Base-by-base conservation (phyloP, 2,113 vertebrate genomes). In the Phaethon lepturus region DNA sequence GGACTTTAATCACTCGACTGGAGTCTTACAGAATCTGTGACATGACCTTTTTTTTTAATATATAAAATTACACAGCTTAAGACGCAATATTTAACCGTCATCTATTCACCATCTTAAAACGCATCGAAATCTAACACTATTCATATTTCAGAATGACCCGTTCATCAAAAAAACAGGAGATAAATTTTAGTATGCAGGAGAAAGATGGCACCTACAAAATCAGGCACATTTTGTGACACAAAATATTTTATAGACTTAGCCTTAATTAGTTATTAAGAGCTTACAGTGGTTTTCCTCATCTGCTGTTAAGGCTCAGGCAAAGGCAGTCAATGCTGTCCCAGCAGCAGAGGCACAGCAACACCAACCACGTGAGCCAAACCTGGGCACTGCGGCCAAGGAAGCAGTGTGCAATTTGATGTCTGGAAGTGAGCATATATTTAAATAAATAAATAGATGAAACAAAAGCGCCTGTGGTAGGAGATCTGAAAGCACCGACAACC, bases 1-100 rank as follows among this genome's bases (percentile, higher is more conserved):
- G 69, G 77, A 53, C 58, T 95, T 95, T 55, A 95, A 96, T 89
- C 86, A 69, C 50, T 55, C 8, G 6, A 29, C 58, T 68, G 80
- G 33, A 93, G 74, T 62, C 73, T 82, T 33, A 73, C 24, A 78
- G 77, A 73, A 94, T 59, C 56, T 22, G 58, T 49, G 62, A 49
- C 66, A n/a, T 15, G 83, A 80, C 49, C 52, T 80, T 53, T 79
- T 71, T 85, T 84, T 56, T 81, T 63, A 71, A 90, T 72, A 72
- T 53, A 90, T 74, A 83, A 69, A 95, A 79, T 69, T 40, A 85
- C 49, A 45, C 35, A 66, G 80, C 45, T 92, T 83, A 76, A 88
- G 59, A 77, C 3, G 13, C 67, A 47, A 15, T 82, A 87, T 91
- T 95, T 95, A 94, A 93, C 77, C 62, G 62, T 42, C 66, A 29